These are phyloP conservation scores for Eupithecia centaureata DNA, from an alignment of 2,888 invertebrate genomes.

Conservation along the genomic window DNA sequence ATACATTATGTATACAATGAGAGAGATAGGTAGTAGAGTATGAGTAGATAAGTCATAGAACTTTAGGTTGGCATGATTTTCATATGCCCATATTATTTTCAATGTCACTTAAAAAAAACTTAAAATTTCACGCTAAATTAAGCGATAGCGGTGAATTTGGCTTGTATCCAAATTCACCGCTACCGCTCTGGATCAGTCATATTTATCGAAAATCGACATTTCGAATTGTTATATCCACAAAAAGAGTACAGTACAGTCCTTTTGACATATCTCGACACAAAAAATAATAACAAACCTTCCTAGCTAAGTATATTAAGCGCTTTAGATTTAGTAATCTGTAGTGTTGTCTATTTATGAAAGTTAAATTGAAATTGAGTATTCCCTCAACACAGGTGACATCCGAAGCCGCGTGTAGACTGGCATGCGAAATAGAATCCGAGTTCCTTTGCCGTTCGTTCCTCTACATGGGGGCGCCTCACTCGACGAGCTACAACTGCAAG, in stretches of 20 bases:
- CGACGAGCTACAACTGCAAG: slow-evolving; percentile 94
- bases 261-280: not conserved
- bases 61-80: too few relatives aligned
- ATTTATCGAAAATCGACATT: not conserved
- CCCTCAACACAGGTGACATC: slow-evolving; percentile 87
- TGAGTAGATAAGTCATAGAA: too few relatives aligned
- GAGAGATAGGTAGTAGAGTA: too few relatives aligned
- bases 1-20: not conserved
- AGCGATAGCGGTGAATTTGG: too few relatives aligned
- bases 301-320: too few relatives aligned
- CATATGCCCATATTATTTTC: too few relatives aligned
- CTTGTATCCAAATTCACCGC: too few relatives aligned
- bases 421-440: slow-evolving; percentile 96
- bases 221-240: not conserved
- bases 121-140: too few relatives aligned
- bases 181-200: not conserved
- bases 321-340: too few relatives aligned
- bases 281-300: not conserved
- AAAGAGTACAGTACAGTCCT: not conserved
- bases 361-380: too few relatives aligned
- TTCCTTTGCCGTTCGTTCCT: slow-evolving; percentile 95
- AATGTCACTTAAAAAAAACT: too few relatives aligned
- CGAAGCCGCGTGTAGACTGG: slow-evolving; percentile 93
- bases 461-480: slow-evolving; percentile 90
- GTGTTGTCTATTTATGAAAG: too few relatives aligned